Evolutionary conservation across 2,797 vertebrate genomes (phyloP).

Genomic region (Phrynocephalus guinanensis): DNA sequence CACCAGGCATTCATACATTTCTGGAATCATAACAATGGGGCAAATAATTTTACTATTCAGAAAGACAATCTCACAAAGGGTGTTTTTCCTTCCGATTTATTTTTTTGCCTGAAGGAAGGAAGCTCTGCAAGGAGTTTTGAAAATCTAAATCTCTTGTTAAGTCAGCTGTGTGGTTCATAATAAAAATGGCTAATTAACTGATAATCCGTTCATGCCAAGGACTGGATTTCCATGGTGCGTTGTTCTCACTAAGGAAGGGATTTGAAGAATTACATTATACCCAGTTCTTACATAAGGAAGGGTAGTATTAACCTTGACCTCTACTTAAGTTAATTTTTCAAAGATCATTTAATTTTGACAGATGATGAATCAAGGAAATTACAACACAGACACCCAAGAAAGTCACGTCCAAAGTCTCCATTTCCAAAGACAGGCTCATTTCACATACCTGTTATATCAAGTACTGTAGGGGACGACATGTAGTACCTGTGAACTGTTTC

Average conservation of each 20-base stretch:
- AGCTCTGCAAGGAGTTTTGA: conserved; percentile 54
- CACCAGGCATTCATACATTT: conserved; percentile 15
- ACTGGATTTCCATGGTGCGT: conserved; percentile 65
- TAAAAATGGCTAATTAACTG: conserved; percentile 69
- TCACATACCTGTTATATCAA: conserved; percentile 94
- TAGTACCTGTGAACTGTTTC: conserved; percentile 97
- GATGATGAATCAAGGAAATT: conserved; percentile 36
- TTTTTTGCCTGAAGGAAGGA: conserved; percentile 37
- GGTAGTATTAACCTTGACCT: conserved; percentile 53
- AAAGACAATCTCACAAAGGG: conserved; percentile 11
- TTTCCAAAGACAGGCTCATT: conserved; percentile 47
- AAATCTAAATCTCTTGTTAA: conserved; percentile 61
- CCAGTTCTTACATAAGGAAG: conserved; percentile 53
- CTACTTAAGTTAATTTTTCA: conserved; percentile 53
- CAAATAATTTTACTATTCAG: background rate
- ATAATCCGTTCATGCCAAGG: conserved; percentile 53
- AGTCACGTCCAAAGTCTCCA: conserved; percentile 22
- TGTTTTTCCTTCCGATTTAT: background rate
- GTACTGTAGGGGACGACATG: conserved; percentile 88
- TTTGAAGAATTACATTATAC: conserved; percentile 63
- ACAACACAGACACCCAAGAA: conserved; percentile 6
- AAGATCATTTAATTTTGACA: conserved; percentile 59
- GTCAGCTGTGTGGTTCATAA: conserved; percentile 57
- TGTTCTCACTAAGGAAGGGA: conserved; percentile 57
- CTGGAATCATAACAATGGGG: background rate